Evolutionary conservation across 2,888 invertebrate genomes (phyloP).

Genomic region (Stenurella melanura): DNA sequence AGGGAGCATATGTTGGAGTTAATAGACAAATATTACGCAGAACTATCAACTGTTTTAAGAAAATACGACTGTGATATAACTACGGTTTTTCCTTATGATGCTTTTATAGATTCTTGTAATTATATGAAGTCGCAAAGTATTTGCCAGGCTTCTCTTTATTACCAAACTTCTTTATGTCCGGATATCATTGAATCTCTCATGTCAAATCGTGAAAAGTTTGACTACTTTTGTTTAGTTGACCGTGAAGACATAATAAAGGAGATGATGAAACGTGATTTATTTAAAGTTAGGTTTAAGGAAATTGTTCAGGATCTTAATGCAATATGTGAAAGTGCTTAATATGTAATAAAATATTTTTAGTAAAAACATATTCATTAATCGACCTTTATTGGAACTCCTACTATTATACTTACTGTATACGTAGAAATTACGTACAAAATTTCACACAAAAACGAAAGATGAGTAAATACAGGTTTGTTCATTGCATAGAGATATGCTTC

Average conservation of each 20-base stretch:
- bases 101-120: conserved; percentile 56
- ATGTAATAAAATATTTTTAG: too few relatives aligned
- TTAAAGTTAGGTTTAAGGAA: conserved; percentile 32
- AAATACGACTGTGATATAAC: conserved; percentile 53
- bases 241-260: conserved; percentile 46
- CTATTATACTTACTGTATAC: too few relatives aligned
- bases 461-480: too few relatives aligned
- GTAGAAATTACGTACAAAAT: too few relatives aligned
- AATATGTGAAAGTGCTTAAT: conserved; percentile 36
- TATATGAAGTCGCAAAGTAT: conserved; percentile 56
- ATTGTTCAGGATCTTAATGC: conserved; percentile 44
- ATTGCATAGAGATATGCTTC: too few relatives aligned
- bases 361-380: too few relatives aligned
- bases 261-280: conserved; percentile 13
- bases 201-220: conserved; percentile 48
- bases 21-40: conserved; percentile 57
- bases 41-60: conserved; percentile 52
- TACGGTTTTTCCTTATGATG: conserved; percentile 53
- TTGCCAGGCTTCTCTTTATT: conserved; percentile 48
- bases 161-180: conserved; percentile 47
- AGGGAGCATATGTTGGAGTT: conserved; percentile 52
- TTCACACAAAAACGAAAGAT: too few relatives aligned
- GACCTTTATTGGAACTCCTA: too few relatives aligned
- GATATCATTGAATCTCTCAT: conserved; percentile 54
- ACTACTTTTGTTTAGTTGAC: conserved; percentile 52